Evolutionary conservation across 2,797 vertebrate genomes (phyloP), one percentile per base, ranked within the genome.

Genomic region (Darevskia mixta): DNA sequence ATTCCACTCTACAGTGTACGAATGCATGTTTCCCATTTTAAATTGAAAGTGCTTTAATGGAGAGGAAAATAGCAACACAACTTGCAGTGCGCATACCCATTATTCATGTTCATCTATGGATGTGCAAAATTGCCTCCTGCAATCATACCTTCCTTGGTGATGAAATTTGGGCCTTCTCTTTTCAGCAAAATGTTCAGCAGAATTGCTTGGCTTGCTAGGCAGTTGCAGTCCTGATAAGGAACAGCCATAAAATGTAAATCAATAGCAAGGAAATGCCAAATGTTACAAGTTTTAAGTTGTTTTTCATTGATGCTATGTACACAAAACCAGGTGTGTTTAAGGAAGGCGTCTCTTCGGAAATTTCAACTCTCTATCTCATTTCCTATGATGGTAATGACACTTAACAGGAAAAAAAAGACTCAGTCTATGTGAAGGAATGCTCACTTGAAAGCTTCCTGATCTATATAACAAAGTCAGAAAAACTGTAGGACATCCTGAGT

Each of bases 171-270:
- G 35, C 99, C 98, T 95, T 99, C 99, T 93, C 98, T 98, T 95
- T 97, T 98, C 25, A 99, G 95, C 18, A 99, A 95, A 91, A 99
- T 95, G 80, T 97, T 96, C 1, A 98, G 96, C 75, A 99, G 98
- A 86, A 99, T 97, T 38, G 98, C 98, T 96, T 99, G 98, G 93
- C 98, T 98, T 88, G 98, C 98, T 75, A 99, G 95, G 89, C 98
- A 99, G 93, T 91, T 96, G 69, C 97, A 98, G 91, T 99, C 98
- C 99, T 99, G 94, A 80, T 35, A 77, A 79, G 8, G 90, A 82
- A 95, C 8, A 89, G 58, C 71, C 32, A 83, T 85, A 79, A 87
- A 76, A 71, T 81, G 86, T 93, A 66, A 85, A 64, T 35, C 83
- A 93, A 80, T 71, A 11, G 58, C 76, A 92, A 91, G 82, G 90